phyloP scores from a whole-genome alignment of 53 echinoderm and acorn worm genomes.

The Mesocentrotus franciscanus region DNA sequence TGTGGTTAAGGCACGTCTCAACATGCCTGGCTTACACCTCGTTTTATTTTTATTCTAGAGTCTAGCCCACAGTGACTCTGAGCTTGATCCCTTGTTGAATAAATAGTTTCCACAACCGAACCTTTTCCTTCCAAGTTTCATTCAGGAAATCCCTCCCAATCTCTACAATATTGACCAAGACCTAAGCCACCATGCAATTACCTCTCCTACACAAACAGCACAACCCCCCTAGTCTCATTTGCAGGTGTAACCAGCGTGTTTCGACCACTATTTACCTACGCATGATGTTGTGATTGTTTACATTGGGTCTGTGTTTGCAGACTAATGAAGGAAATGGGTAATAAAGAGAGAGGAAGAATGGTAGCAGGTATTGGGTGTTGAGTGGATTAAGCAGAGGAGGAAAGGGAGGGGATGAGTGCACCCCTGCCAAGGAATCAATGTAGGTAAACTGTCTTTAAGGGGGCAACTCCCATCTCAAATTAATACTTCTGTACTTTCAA shows the following conservation, averaged over 20 bases:
- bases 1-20: conserved; percentile 11
- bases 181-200: neutral
- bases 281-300: neutral
- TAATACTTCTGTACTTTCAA: neutral
- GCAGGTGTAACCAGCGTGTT: neutral
- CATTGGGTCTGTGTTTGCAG: neutral
- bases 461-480: conserved; percentile 25
- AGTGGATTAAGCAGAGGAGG: conserved; percentile 2
- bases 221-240: neutral
- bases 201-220: neutral
- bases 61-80: conserved; percentile 1
- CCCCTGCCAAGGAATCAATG: neutral
- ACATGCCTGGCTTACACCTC: neutral
- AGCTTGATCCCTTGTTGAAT: neutral
- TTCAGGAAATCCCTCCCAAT: conserved; percentile 26
- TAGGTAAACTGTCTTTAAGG: conserved; percentile 9
- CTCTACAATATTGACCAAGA: neutral
- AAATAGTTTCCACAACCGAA: conserved; percentile 18
- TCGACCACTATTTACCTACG: neutral
- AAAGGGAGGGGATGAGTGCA: conserved; percentile 41
- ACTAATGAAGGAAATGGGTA: conserved; percentile 54
- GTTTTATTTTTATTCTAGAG: neutral
- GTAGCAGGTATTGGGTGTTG: conserved; percentile 53
- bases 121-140: conserved; percentile 24
- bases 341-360: conserved; percentile 49